A percentile compares a stretch with the other conserved stretches of the same genome.
These are phyloP conservation scores for Drosophila erecta DNA, from an alignment of 1,140 invertebrate genomes.

Conservation along the genomic window DNA sequence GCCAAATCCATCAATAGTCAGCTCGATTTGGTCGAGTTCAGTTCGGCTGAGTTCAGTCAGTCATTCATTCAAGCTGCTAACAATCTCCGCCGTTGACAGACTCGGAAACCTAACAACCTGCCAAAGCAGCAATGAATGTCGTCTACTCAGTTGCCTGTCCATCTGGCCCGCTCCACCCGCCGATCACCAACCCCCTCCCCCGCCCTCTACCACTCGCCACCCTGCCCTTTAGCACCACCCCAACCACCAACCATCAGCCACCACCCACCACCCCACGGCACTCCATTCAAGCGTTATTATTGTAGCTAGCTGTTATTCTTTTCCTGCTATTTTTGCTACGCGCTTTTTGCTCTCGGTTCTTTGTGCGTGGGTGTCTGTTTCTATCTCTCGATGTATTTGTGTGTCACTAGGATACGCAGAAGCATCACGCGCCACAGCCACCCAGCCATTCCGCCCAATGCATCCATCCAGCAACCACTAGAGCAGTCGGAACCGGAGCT, in stretches of 20 bases:
- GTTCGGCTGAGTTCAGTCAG: slow-evolving; percentile 40
- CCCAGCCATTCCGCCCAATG: neutral
- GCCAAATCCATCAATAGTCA: slow-evolving; percentile 64
- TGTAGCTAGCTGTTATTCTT: slow-evolving; percentile 70
- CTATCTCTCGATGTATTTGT: slow-evolving; percentile 59
- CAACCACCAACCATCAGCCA: neutral
- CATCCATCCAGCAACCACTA: neutral
- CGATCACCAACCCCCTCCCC: neutral
- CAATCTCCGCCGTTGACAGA: slow-evolving; percentile 52
- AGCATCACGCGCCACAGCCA: slow-evolving; percentile 61
- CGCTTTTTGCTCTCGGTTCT: slow-evolving; percentile 61
- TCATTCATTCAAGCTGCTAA: slow-evolving; percentile 64
- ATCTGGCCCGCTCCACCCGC: slow-evolving; percentile 9
- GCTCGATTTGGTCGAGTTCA: slow-evolving; percentile 36
- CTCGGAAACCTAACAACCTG: slow-evolving; percentile 74
- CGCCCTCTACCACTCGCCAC: no score
- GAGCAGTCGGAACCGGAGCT: slow-evolving; percentile 12
- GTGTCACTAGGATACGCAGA: slow-evolving; percentile 81
- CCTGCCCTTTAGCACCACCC: neutral
- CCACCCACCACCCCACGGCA: slow-evolving; percentile 15
- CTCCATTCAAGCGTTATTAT: slow-evolving; percentile 61
- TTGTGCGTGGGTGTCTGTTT: slow-evolving; percentile 54
- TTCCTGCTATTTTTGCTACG: slow-evolving; percentile 62
- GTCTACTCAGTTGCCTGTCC: slow-evolving; percentile 66
- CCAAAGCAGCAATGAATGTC: slow-evolving; percentile 79